phyloP scores from a whole-genome alignment of 2,797 vertebrate genomes.

The Ammospiza maritima region DNA sequence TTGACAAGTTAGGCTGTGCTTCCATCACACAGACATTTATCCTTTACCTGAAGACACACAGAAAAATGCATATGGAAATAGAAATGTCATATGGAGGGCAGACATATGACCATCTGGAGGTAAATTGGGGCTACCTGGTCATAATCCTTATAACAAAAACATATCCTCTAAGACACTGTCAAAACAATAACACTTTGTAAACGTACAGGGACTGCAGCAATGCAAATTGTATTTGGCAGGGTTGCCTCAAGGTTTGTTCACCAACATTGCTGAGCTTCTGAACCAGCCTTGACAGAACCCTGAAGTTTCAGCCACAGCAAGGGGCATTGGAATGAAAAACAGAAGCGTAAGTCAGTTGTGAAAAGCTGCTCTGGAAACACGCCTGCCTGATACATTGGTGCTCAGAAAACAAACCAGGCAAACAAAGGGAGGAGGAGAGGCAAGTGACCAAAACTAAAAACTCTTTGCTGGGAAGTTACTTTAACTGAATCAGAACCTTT shows the following conservation, averaged over 20 bases:
- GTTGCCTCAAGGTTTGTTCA: conserved; percentile 26
- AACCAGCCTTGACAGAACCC: conserved; percentile 32
- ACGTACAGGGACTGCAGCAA: background rate
- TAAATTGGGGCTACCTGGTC: conserved; percentile 21
- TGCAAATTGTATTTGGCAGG: background rate
- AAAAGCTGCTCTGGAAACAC: conserved; percentile 15
- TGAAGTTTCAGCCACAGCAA: conserved; percentile 23
- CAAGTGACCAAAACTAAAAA: background rate
- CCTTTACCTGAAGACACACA: background rate
- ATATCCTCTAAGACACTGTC: conserved; percentile 26
- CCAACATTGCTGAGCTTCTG: background rate
- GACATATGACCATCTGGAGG: background rate
- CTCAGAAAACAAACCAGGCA: conserved; percentile 20
- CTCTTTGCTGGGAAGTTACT: background rate
- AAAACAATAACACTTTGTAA: background rate
- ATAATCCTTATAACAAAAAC: conserved; percentile 24
- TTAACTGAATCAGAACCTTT: background rate
- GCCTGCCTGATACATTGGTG: background rate
- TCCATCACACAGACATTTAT: background rate
- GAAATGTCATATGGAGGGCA: background rate
- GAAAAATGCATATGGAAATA: background rate
- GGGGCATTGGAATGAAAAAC: background rate
- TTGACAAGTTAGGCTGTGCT: background rate
- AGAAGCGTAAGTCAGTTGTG: background rate
- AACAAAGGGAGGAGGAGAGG: background rate